These are phyloP conservation scores for Tiaroga cobitis DNA, from an alignment of 2,797 vertebrate genomes.

Conservation along the genomic window DNA sequence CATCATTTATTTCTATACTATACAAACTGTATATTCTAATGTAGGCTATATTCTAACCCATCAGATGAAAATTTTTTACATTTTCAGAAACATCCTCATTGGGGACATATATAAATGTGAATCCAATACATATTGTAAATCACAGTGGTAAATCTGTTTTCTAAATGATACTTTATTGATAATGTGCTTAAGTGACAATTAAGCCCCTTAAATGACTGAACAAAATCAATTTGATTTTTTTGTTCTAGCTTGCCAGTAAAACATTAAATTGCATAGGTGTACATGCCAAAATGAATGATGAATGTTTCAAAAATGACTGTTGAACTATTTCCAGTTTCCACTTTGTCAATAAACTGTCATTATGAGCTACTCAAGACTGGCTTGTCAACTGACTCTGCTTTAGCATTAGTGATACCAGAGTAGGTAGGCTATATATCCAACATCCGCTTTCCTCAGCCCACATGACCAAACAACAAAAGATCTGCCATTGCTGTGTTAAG, in stretches of 20 bases:
- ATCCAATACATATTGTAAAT: neutral
- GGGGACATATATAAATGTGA: too few relatives aligned
- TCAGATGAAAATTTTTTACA: too few relatives aligned
- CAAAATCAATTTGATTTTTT: neutral
- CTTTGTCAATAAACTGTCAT: conserved; percentile 20
- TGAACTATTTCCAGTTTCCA: neutral
- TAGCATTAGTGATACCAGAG: neutral
- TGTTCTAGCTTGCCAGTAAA: conserved; percentile 5
- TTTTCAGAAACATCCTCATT: too few relatives aligned
- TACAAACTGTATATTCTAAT: too few relatives aligned
- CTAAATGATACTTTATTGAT: neutral
- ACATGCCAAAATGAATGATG: neutral
- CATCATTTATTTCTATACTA: too few relatives aligned
- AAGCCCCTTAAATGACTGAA: neutral
- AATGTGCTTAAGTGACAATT: neutral
- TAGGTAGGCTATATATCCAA: neutral
- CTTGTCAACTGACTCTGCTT: conserved; percentile 35
- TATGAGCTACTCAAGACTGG: conserved; percentile 30
- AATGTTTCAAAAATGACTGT: neutral
- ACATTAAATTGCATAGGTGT: neutral
- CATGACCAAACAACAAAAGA: conserved; percentile 22
- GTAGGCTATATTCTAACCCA: too few relatives aligned
- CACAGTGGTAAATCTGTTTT: neutral
- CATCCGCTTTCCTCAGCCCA: neutral
- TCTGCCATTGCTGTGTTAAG: conserved; percentile 32